Evolutionary conservation across 2,797 vertebrate species (phyloP), one percentile per base, ranked within the genome.

Genomic region (Pseudochirops corinnae): DNA sequence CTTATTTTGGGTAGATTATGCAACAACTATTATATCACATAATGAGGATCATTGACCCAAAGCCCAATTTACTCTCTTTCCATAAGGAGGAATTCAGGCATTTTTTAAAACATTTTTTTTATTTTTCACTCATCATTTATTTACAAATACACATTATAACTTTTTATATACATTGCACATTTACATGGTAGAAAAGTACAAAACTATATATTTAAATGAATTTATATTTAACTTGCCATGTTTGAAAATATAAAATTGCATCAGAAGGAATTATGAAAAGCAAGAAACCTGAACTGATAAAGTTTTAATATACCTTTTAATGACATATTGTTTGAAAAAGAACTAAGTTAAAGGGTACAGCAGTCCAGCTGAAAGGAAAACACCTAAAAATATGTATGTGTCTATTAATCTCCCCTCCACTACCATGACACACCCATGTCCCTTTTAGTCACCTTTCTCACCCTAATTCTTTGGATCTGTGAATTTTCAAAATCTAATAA

Each of bases 171-270:
- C 99, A 99, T 99, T 99, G 99, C 99, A 99, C 99, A 99, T 99
- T 99, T 99, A 99, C 99, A 99, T 99, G 98, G 99, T 99, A 99
- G 99, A 99, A 99, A 99, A 99, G 99, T 99, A 99, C 99, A 99
- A 99, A 99, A 99, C 99, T 99, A 99, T 99, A 99, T 99, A 99
- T 99, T 99, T 99, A 99, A 99, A 99, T 99, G 99, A 99, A 99
- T 99, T 99, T 99, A 99, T 99, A 99, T 99, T 99, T 99, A 99
- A 99, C 99, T 99, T 99, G 98, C 99, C 99, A 99, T 99, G 99
- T 99, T 99, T 99, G 99, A 99, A 99, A 99, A 99, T 99, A 99
- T 99, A 99, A 99, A 99, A 99, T 99, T 99, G 98, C 98, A 98
- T 99, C 98, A 98, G 98, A 99, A 99, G 99, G 98, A 98, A 98